Evolutionary conservation across 2,888 invertebrate genomes (phyloP), one percentile per base, ranked within the genome.

Genomic region (Eilema depressum): DNA sequence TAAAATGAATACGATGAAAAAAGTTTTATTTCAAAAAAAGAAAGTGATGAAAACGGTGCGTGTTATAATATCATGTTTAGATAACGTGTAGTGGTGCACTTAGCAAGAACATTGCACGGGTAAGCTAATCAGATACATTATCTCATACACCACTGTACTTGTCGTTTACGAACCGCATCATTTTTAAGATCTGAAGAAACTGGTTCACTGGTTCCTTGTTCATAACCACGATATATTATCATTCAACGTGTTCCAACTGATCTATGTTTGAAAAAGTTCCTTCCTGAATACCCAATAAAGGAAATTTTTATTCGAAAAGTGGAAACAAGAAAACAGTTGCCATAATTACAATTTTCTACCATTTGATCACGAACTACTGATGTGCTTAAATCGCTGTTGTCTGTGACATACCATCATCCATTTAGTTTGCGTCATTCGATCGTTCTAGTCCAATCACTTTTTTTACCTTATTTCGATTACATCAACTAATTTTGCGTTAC

Each of bases 21-120:
- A 86, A 78, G 86, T 89, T 75, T 85, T 86, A 81, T 91, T 90
- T 80, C 84, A 85, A 76, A 93, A 91, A 87, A 92, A 88, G 90
- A 93, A 92, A 91, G 85, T 88, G 82, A 85, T 84, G 86, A 91
- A 90, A 89, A 89, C 83, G 93, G 93, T 93, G 89, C 91, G 93
- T 92, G 84, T 85, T 77, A 76, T 77, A 79, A 78, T 76, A 78
- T 81, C 77, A 83, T 80, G 74, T 73, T 77, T 85, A 87, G 85
- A 82, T 85, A 88, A 85, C 79, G 83, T 86, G 84, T 88, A 89
- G 86, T 82, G 81, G 80, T 83, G 85, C 89, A 86, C 85, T 81
- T 85, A 83, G 80, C 74, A 82, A 83, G 77, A 85, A 74, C 80
- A 82, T 85, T 86, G 88, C 87, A 88, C 86, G 83, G 85, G 81